Evolutionary conservation across 2,888 invertebrate genomes (phyloP).

Genomic region (Leptura quadrifasciata): DNA sequence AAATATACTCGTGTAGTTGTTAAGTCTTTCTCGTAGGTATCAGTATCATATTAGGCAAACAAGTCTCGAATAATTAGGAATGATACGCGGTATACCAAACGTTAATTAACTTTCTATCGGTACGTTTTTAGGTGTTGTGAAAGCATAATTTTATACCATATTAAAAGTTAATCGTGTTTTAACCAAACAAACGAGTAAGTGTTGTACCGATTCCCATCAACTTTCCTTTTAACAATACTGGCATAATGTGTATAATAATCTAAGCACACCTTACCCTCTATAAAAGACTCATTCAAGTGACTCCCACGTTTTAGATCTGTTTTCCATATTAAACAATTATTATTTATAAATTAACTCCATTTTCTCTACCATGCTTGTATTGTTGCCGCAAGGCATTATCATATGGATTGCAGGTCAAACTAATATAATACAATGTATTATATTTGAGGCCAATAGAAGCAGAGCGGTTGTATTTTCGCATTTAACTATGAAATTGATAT

Average conservation of each 20-base stretch:
- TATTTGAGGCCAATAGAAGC: not conserved
- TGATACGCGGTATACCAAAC: not conserved
- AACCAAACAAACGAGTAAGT: slow-evolving; percentile 3
- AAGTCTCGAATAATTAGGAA: not conserved
- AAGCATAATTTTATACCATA: slow-evolving; percentile 14
- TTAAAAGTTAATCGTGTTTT: slow-evolving; percentile 9
- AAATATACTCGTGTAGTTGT: no score
- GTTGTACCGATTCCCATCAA: slow-evolving; percentile 51
- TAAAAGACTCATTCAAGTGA: not conserved
- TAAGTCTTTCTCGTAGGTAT: no score
- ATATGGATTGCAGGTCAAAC: not conserved
- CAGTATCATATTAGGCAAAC: no score
- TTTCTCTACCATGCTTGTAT: slow-evolving; percentile 10
- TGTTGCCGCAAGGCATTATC: not conserved
- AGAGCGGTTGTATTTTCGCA: slow-evolving; percentile 2
- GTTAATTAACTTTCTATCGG: slow-evolving; percentile 12
- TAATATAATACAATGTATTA: slow-evolving; percentile 2
- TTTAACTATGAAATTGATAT: slow-evolving; percentile 4
- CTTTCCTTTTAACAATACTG: slow-evolving; percentile 51
- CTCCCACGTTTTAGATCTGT: slow-evolving; percentile 27
- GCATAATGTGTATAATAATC: not conserved
- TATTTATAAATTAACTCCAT: slow-evolving; percentile 8
- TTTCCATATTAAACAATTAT: slow-evolving; percentile 23
- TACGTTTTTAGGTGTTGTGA: not conserved
- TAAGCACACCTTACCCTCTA: not conserved